Conservation (phyloP, 2,113 vertebrate species). For the Notothenia coriiceps region DNA sequence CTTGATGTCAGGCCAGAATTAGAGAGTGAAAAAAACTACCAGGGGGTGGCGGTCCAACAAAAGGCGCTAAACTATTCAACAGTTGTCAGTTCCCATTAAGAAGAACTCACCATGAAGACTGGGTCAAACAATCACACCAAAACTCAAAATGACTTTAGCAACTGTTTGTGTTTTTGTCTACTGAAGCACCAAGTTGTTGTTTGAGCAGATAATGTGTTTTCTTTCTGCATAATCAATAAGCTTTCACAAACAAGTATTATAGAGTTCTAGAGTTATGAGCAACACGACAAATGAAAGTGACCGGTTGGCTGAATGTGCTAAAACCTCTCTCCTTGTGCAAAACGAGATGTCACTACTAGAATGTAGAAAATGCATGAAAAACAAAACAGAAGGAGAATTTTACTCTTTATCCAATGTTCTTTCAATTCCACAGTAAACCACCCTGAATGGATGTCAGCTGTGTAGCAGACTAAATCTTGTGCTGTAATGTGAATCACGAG, state of each 20-base stretch:
- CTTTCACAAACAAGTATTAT: constrained; percentile 11
- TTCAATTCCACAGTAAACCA: constrained; percentile 51
- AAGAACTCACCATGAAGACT: constrained; percentile 60
- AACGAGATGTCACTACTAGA: constrained; percentile 4
- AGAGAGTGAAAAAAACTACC: constrained; percentile 53
- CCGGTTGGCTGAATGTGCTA: constrained; percentile 13
- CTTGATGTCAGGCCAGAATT: constrained; percentile 67
- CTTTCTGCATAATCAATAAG: not conserved
- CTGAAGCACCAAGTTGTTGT: not conserved
- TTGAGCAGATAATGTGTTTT: constrained; percentile 13
- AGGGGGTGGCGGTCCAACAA: constrained; percentile 57
- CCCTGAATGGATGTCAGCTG: constrained; percentile 63
- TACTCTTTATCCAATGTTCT: constrained; percentile 34
- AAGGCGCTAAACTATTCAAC: constrained; percentile 70
- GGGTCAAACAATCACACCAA: constrained; percentile 65
- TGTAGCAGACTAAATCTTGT: constrained; percentile 50
- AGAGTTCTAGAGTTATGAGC: constrained; percentile 1
- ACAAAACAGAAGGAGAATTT: not conserved
- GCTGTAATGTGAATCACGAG: constrained; percentile 78
- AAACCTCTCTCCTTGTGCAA: constrained; percentile 9
- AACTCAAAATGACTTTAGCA: constrained; percentile 32
- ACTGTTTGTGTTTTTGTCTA: constrained; percentile 15
- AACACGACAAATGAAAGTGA: constrained; percentile 39
- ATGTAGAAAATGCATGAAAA: too few relatives aligned
- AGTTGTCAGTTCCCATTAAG: constrained; percentile 77